Percentiles rank a stretch among this genome's conserved stretches.
Evolutionary conservation across 2,888 invertebrate species (phyloP).

Genomic region (Andricus quercusramuli): DNA sequence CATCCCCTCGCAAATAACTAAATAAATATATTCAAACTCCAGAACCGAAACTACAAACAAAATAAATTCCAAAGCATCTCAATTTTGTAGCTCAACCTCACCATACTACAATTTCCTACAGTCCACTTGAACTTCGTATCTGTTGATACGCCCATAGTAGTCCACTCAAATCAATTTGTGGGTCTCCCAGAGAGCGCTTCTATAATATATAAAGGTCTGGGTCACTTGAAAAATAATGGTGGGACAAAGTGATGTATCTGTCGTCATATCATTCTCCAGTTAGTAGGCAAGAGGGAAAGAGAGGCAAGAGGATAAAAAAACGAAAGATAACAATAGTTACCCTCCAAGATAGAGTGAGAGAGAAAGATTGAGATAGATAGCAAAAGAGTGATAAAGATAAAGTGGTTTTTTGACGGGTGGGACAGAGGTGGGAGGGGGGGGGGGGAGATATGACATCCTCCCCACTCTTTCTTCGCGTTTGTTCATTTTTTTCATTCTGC

Average conservation of each 20-base stretch:
- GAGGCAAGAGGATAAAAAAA: slow-evolving; percentile 33
- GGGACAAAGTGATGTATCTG: slow-evolving; percentile 27
- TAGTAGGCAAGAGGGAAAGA: background rate
- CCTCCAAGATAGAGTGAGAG: background rate
- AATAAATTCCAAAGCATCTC: background rate
- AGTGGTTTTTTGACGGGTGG: background rate
- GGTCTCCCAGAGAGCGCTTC: background rate
- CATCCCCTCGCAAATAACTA: no score
- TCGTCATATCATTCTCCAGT: slow-evolving; percentile 38
- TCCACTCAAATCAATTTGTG: background rate
- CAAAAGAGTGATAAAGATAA: slow-evolving; percentile 12
- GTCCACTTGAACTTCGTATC: slow-evolving; percentile 13
- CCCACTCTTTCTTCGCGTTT: slow-evolving; percentile 53
- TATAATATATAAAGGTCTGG: slow-evolving; percentile 33
- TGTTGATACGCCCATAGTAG: slow-evolving; percentile 2
- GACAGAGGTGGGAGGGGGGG: background rate
- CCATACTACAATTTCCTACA: background rate
- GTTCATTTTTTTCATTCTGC: slow-evolving; percentile 47
- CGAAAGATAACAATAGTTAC: slow-evolving; percentile 20
- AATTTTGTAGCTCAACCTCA: background rate
- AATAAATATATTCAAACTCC: no score
- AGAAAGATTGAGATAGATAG: slow-evolving; percentile 45
- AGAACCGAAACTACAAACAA: background rate
- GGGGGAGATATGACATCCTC: slow-evolving; percentile 3
- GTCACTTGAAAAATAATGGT: slow-evolving; percentile 34